A percentile compares a stretch with the other conserved stretches of the same genome.
phyloP scores from a whole-genome alignment of 1,140 invertebrate genomes.

The Pristionchus pacificus region DNA sequence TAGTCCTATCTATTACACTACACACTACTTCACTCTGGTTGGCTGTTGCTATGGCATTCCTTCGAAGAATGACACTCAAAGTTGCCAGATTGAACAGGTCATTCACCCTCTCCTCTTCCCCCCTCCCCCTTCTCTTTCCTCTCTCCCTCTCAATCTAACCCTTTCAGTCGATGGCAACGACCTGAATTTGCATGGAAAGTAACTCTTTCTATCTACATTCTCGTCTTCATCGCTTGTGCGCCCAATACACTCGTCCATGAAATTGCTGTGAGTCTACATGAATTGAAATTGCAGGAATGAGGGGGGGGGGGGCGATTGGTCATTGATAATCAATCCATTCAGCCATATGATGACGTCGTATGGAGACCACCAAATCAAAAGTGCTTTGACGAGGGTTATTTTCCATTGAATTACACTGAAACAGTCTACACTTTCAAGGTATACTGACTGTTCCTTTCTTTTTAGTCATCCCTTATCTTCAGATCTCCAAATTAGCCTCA shows the following conservation, averaged over 20 bases:
- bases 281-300: too few species aligned
- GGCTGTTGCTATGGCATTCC: slow-evolving; percentile 53
- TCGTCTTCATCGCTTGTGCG: slow-evolving; percentile 43
- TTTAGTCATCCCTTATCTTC: too few species aligned
- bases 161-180: slow-evolving; percentile 45
- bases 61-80: slow-evolving; percentile 49
- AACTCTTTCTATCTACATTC: slow-evolving; percentile 35
- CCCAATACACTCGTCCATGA: slow-evolving; percentile 48
- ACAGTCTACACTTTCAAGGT: slow-evolving; percentile 39
- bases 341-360: neutral
- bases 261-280: too few species aligned
- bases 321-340: neutral
- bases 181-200: slow-evolving; percentile 37
- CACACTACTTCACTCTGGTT: slow-evolving; percentile 54
- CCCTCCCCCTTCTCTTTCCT: too few species aligned
- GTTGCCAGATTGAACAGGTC: slow-evolving; percentile 34
- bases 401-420: slow-evolving; percentile 39
- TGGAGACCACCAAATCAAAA: slow-evolving; percentile 1
- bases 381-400: slow-evolving; percentile 4
- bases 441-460: too few species aligned
- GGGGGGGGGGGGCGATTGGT: neutral
- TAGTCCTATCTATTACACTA: slow-evolving; percentile 48
- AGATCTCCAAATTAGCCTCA: neutral
- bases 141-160: too few species aligned
- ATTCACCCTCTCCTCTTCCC: too few species aligned